Evolutionary conservation across 2,797 vertebrate species (phyloP), one percentile per base, ranked within the genome.

Genomic region (Sebastes hopkinsi): DNA sequence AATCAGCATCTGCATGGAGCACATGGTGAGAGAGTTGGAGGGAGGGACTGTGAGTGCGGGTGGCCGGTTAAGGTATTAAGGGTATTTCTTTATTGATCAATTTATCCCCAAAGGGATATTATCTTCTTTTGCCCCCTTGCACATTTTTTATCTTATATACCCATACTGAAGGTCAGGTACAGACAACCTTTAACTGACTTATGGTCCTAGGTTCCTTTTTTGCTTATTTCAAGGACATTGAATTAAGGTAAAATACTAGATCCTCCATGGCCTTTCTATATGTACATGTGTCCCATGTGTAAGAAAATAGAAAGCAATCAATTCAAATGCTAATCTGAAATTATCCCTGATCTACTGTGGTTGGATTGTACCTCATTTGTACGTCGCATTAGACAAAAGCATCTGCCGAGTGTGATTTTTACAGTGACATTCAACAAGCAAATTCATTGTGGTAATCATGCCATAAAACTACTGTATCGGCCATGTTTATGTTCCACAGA

Each of bases 1-100:
- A 95, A 98, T 99, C 90, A 98, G 97, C 94, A 97, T 99, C 92
- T 99, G 97, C 90, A 99, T 99, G 97, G 97, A 99, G 89, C 97
- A 99, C 95, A 98, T 99, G 98, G 98, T 98, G 79, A 94, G 91
- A 70, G 12, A 67, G 20, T 14, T 20, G 1, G 11, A 32, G 16
- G 20, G 16, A 16, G 2, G 23, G 23, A 38, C n/a, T 62, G 58
- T 38, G 20, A 67, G 14, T 13, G 27, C 12, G 13, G 36, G 12
- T 52, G 42, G 59, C 59, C 0, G 0, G 30, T 60, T 18, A 62
- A 38, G 11, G 27, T 66, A 50, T 29, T 38, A 62, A 1, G 1
- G 16, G 1, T 70, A 16, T 61, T 52, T 52, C 2, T 50, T 1
- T 34, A 52, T 62, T 30, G 23, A 29, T 71, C 25, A 10, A 18